These are phyloP conservation scores for Megaceryle alcyon DNA, from an alignment of 2,797 vertebrate genomes.

Conservation along the genomic window DNA sequence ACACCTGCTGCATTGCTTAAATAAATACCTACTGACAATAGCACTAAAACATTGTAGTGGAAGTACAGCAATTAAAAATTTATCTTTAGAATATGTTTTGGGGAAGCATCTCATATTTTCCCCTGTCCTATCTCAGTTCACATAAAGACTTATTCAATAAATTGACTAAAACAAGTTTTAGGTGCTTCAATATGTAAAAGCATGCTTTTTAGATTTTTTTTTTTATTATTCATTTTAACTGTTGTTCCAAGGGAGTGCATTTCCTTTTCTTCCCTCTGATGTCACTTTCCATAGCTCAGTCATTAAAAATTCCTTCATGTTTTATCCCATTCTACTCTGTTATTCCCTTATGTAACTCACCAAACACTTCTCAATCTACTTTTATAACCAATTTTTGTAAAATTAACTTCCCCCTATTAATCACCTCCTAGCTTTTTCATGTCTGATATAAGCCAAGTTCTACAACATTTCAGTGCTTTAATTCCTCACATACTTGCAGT, in stretches of 20 bases:
- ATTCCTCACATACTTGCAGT: not conserved
- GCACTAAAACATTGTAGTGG: not conserved
- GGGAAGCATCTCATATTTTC: not conserved
- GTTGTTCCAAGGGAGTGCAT: not conserved
- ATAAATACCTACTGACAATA: not conserved
- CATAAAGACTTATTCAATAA: not conserved
- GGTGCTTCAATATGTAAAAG: not conserved
- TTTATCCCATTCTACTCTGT: not conserved
- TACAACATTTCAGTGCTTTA: not conserved
- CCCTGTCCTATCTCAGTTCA: not conserved
- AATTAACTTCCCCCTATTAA: not conserved
- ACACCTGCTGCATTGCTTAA: not conserved
- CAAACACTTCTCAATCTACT: not conserved
- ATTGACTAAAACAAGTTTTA: not conserved
- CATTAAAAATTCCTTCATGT: not conserved
- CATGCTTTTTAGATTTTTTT: not conserved
- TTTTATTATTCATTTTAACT: not conserved
- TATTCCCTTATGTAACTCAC: not conserved
- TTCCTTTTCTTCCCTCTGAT: not conserved
- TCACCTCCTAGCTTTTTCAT: not conserved
- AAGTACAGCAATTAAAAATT: not conserved
- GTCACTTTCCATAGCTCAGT: not conserved
- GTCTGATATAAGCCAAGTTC: not conserved
- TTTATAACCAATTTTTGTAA: not conserved
- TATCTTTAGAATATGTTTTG: not conserved